Conservation (phyloP, 1,140 invertebrate genomes). For the Sweltsa coloradensis region DNA sequence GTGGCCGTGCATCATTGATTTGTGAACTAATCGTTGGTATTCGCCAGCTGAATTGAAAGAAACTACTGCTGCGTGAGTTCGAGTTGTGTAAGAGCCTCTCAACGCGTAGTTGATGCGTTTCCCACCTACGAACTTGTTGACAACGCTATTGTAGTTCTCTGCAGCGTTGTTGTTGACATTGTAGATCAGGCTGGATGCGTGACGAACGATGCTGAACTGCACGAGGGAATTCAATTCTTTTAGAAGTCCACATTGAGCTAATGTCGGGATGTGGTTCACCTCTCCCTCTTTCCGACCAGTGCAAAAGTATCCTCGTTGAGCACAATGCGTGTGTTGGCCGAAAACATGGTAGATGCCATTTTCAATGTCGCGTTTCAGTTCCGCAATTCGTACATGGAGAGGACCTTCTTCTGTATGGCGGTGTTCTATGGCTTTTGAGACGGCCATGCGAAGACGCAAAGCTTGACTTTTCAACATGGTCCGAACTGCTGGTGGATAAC, state of each 20-base stretch:
- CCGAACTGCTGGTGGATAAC: no score
- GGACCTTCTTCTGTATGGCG: no score
- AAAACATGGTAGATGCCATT: conserved; percentile 26
- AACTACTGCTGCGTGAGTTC: conserved; percentile 21
- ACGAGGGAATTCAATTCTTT: no score
- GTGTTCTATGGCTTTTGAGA: no score
- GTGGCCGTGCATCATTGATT: background rate
- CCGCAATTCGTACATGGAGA: no score
- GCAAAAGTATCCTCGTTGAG: conserved; percentile 17
- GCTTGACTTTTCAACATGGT: no score
- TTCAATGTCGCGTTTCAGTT: conserved; percentile 20
- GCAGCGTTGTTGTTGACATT: conserved; percentile 29
- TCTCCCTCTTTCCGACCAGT: conserved; percentile 12
- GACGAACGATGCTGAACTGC: background rate
- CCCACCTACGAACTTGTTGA: conserved; percentile 25
- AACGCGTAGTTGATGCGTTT: conserved; percentile 26
- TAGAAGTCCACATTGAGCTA: conserved; percentile 8
- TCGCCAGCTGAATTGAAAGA: conserved; percentile 5
- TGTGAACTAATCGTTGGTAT: conserved; percentile 1
- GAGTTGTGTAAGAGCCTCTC: conserved; percentile 20
- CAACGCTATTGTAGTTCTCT: conserved; percentile 26
- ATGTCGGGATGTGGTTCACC: conserved; percentile 17
- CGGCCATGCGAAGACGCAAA: no score
- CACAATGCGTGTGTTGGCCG: conserved; percentile 25
- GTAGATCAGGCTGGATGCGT: conserved; percentile 21